Conservation (phyloP, 2,888 invertebrate genomes). For the Drosophila formosana region DNA sequence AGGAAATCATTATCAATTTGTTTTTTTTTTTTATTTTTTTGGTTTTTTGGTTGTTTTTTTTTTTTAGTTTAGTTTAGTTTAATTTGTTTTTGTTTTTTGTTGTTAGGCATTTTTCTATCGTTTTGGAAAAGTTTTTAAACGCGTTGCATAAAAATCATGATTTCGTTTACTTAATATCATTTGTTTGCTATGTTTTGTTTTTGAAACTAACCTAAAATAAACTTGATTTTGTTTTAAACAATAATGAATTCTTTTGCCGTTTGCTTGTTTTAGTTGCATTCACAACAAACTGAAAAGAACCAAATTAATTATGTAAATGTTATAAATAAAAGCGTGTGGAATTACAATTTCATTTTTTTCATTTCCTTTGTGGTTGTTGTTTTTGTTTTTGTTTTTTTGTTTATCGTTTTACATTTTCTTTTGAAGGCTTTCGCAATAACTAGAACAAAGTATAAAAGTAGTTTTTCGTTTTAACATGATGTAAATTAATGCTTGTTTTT, state of each 20-base stretch:
- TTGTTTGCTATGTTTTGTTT: conserved; percentile 34
- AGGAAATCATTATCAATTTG: conserved; percentile 67
- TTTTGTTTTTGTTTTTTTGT: conserved; percentile 22
- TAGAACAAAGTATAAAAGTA: conserved; percentile 54
- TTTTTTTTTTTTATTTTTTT: conserved; percentile 26
- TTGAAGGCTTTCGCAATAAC: conserved; percentile 51
- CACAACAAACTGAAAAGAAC: conserved; percentile 52
- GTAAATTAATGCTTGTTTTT: conserved; percentile 9
- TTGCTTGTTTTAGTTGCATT: conserved; percentile 26
- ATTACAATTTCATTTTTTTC: conserved; percentile 70
- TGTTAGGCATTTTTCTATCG: conserved; percentile 36
- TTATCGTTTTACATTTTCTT: conserved; percentile 28
- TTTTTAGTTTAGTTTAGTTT: conserved; percentile 32
- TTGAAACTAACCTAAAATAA: conserved; percentile 47
- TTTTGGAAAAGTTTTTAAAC: conserved; percentile 48
- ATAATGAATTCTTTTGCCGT: conserved; percentile 35
- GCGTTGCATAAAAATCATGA: conserved; percentile 49
- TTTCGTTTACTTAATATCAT: conserved; percentile 63
- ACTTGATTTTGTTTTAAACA: conserved; percentile 61
- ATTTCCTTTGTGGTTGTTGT: conserved; percentile 26
- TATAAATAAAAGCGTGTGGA: conserved; percentile 78
- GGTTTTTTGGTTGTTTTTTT: conserved; percentile 30
- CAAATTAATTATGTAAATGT: conserved; percentile 57
- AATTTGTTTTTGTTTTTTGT: conserved; percentile 29
- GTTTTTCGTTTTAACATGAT: conserved; percentile 23